Evolutionary conservation across 2,113 vertebrate species (phyloP), one percentile per base, ranked within the genome.

Genomic region (Mirounga angustirostris): DNA sequence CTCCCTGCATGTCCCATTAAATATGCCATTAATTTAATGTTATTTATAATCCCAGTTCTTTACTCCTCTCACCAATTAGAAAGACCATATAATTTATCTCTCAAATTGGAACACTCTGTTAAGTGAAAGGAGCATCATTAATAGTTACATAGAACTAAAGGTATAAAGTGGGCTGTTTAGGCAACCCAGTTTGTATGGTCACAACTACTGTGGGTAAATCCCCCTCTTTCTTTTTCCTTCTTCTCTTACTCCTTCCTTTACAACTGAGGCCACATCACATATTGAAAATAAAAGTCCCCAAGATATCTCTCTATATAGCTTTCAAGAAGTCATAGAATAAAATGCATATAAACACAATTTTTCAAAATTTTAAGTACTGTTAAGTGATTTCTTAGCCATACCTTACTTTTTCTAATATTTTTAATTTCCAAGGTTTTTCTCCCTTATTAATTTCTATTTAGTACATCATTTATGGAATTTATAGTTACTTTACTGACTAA

Each of bases 1-100:
- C 87, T 95, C 40, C 89, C 21, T 67, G 71, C n/a, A 33, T 92
- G 82, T 94, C 46, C 81, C 76, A 86, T 93, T 97, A 96, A 89
- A 95, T 92, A 93, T 91, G 73, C 74, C 61, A 73, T 96, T 97
- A 96, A 97, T 82, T 96, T 95, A 73, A 93, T 93, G 82, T 79
- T 97, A 96, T 95, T 96, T 97, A 69, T 88, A 96, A 94, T 88
- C 85, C 10, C 18, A 83, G 3, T 78, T 93, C 71, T 95, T 97
- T 93, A 85, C 30, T 97, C 67, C 40, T 96, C 12, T 95, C 18
- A 83, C 54, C 59, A 95, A 40, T 94, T 97, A 95, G 59, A 94
- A 84, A 85, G 74, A 50, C 4, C 36, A 43, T 71, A n/a, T 90
- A 79, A 93, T 95, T 96, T 95, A 63, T 93, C 76, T 91, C 24